phyloP scores from a whole-genome alignment of 2,888 invertebrate species.

The Campopleginae sp. region DNA sequence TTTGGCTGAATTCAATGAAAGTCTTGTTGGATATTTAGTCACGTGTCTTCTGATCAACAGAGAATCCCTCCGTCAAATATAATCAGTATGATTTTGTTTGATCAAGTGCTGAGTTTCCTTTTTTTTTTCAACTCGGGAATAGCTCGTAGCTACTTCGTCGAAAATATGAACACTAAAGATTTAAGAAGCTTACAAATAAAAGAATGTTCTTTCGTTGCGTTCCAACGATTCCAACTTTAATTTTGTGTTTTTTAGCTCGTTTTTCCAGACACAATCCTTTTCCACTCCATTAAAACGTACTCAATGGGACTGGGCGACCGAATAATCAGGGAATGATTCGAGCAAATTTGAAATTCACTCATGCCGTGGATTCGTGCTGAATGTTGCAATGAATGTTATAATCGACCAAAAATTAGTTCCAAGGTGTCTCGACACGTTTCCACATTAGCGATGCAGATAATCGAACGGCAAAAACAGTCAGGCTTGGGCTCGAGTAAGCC shows the following conservation, averaged over 20 bases:
- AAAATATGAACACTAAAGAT: neutral
- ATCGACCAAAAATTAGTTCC: too few relatives aligned
- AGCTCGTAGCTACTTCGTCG: neutral
- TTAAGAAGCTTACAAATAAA: neutral
- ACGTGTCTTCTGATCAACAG: neutral
- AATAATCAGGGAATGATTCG: too few relatives aligned
- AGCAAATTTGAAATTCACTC: too few relatives aligned
- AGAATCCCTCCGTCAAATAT: neutral
- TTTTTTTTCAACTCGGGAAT: neutral
- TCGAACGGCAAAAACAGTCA: too few relatives aligned
- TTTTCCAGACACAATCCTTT: neutral
- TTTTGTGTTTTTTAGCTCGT: neutral
- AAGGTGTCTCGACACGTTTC: too few relatives aligned
- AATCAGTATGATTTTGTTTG: neutral
- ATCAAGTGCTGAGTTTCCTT: neutral
- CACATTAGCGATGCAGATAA: too few relatives aligned
- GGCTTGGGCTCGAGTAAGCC: too few relatives aligned
- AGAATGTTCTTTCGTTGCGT: slow-evolving; percentile 2
- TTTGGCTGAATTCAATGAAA: neutral
- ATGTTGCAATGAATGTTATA: too few relatives aligned
- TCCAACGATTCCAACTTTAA: slow-evolving; percentile 2
- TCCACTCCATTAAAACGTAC: neutral
- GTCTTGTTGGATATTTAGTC: neutral
- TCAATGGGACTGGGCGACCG: too few relatives aligned
- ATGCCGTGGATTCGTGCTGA: too few relatives aligned